Conservation (phyloP, 2,113 vertebrate species). For the Onychostruthus taczanowskii region DNA sequence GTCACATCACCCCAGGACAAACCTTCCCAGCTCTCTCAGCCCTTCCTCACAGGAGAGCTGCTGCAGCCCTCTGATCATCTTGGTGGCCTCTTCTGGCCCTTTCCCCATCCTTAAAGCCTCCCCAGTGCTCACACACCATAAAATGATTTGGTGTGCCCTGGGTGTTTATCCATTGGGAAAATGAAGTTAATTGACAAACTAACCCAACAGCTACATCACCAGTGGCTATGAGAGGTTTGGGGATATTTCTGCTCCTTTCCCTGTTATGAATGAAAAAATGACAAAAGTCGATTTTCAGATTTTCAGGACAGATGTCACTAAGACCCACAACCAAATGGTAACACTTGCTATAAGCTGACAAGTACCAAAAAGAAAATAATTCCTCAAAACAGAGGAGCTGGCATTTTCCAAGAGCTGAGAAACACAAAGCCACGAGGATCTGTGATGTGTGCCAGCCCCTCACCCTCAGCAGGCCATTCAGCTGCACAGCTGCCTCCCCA, state of each 20-base stretch:
- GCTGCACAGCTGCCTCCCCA: background rate
- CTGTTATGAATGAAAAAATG: background rate
- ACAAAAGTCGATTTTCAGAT: background rate
- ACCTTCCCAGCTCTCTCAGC: background rate
- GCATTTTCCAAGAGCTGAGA: background rate
- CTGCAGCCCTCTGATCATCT: background rate
- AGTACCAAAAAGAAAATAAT: background rate
- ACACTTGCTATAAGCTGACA: background rate
- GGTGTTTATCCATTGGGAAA: background rate
- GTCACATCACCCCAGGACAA: background rate
- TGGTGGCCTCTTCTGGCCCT: background rate
- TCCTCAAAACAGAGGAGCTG: background rate
- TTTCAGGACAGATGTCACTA: background rate
- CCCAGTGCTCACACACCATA: fast-evolving
- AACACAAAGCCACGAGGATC: background rate
- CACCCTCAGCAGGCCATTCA: background rate
- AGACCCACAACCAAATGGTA: fast-evolving
- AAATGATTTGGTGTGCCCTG: background rate
- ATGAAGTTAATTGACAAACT: background rate
- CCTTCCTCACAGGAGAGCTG: background rate
- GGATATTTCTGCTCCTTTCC: background rate
- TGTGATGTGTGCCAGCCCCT: background rate
- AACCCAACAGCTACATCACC: background rate
- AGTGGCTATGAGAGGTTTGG: background rate
- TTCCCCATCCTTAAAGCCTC: background rate